A percentile compares a stretch with the other conserved stretches of the same genome.
These are phyloP conservation scores for Acrossocheilus wenchowensis DNA, from an alignment of 2,797 vertebrate species.

Conservation along the genomic window DNA sequence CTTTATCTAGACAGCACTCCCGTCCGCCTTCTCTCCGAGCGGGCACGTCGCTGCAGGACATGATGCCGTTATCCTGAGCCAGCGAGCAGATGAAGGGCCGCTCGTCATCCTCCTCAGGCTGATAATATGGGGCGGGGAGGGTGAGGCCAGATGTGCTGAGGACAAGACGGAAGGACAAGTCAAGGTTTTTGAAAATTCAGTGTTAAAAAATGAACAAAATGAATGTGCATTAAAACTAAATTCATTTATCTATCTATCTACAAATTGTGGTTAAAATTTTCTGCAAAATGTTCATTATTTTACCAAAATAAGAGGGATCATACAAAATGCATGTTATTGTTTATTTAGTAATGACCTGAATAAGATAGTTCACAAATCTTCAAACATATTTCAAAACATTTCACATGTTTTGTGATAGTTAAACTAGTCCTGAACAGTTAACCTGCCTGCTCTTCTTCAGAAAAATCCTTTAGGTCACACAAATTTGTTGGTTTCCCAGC, in stretches of 20 bases:
- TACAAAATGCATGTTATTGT: not conserved
- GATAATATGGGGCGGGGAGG: slow-evolving; percentile 90
- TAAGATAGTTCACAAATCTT: not conserved
- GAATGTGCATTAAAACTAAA: not conserved
- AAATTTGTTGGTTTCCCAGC: not conserved
- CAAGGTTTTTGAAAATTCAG: not conserved
- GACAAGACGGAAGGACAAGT: not conserved
- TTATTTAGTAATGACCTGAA: not conserved
- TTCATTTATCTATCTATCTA: not conserved
- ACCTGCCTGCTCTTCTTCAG: not conserved
- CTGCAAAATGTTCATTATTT: not conserved
- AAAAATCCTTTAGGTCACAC: not conserved
- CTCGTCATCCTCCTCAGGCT: slow-evolving; percentile 92
- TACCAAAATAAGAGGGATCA: not conserved
- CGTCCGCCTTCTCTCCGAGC: slow-evolving; percentile 89
- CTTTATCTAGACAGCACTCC: slow-evolving; percentile 93
- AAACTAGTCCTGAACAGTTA: not conserved
- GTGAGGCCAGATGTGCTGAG: slow-evolving; percentile 88
- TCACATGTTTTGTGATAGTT: not conserved
- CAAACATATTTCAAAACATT: too few species aligned
- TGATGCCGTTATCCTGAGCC: slow-evolving; percentile 95
- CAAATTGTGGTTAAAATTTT: not conserved
- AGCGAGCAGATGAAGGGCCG: slow-evolving; percentile 97
- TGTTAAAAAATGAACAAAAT: not conserved
- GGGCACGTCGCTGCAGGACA: slow-evolving; percentile 92